Evolutionary conservation across 2,888 invertebrate genomes (phyloP), one percentile per base, ranked within the genome.

Genomic region (Phragmatobia fuliginosa): DNA sequence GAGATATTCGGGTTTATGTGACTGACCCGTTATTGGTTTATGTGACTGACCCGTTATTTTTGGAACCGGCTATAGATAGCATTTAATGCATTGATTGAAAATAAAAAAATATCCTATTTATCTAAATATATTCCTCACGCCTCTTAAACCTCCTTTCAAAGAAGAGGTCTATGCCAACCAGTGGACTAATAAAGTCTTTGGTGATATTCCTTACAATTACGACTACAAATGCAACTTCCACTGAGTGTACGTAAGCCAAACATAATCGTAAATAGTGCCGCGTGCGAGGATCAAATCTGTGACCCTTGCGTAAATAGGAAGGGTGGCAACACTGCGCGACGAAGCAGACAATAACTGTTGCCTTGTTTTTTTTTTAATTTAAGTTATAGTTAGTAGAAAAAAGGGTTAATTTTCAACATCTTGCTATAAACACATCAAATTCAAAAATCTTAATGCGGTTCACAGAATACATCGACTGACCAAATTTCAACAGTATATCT

Each of bases 201-300:
- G n/a, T 28, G 16, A 16, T 28, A 28, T 56, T 28, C 56, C 11
- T 52, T 25, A 4, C 16, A 28, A 10, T 25, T 16, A 28, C 28
- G 5, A 28, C n/a, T n/a, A n/a, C n/a, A n/a, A 14, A 56, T 5
- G 16, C 14, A 56, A 56, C 28, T 28, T 16, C 25, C 16, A 56
- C 28, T 0, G 49, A 49, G n/a, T n/a, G 49, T 52, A 60, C 45
- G 32, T 60, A 66, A 45, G 59, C 59, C 45, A 66, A n/a, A 32
- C 66, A 59, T 59, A 66, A 25, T 52, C 52, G 52, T 56, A 56
- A 56, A 56, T 45, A 45, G 10, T 25, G 60, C 28, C 66, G 59
- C 41, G 59, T 59, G 66, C 38, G 31, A 59, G 59, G 66, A 59
- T 41, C 45, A 31, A 66, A 66, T 28, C 59, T 58, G 64, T 56